Evolutionary conservation across 2,113 vertebrate genomes (phyloP).

Genomic region (Bombycilla garrulus): DNA sequence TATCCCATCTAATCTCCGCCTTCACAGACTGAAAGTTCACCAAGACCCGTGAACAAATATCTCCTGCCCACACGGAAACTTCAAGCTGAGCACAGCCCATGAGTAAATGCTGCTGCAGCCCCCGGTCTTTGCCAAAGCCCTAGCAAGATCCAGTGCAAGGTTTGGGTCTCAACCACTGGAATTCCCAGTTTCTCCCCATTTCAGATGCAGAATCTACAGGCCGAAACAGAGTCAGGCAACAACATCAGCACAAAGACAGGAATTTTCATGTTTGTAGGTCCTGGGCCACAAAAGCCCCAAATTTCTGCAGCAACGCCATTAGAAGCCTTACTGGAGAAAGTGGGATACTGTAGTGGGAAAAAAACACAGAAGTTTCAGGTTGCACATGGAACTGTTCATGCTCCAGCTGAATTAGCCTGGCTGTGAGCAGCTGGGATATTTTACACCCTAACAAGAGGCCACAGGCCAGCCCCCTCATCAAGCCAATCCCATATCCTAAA

Average conservation of each 20-base stretch:
- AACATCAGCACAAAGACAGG: rapidly evolving
- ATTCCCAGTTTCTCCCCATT: background rate
- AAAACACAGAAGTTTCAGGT: rapidly evolving
- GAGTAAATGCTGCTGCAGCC: rapidly evolving
- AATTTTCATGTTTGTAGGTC: rapidly evolving
- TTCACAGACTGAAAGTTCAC: rapidly evolving
- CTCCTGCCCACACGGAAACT: rapidly evolving
- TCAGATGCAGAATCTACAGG: background rate
- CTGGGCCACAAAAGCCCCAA: background rate
- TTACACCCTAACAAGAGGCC: background rate
- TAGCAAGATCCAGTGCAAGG: background rate
- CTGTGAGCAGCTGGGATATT: background rate
- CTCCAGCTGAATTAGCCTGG: background rate
- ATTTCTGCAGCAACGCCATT: background rate
- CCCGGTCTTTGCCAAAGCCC: background rate
- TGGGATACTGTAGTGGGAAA: rapidly evolving
- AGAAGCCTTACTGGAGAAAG: background rate
- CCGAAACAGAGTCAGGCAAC: rapidly evolving
- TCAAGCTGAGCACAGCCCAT: rapidly evolving
- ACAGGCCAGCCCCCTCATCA: background rate
- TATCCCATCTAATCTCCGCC: background rate
- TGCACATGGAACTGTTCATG: background rate
- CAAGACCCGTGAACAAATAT: rapidly evolving
- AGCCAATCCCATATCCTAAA: background rate
- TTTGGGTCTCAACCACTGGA: background rate